Conservation (phyloP, 1,140 invertebrate species). For the Manduca sexta region DNA sequence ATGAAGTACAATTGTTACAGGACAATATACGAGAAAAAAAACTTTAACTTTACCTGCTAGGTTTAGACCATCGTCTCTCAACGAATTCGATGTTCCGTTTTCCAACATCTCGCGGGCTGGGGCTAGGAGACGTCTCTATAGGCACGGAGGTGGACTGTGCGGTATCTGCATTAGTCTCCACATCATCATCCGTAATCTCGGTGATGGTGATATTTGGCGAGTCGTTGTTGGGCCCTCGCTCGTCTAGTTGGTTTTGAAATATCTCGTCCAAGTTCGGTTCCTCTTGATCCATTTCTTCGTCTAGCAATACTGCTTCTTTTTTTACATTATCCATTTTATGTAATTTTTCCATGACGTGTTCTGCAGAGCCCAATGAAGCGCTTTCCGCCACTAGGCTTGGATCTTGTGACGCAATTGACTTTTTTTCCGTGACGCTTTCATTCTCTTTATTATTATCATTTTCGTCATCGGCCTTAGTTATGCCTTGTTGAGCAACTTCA, state of each 20-base stretch:
- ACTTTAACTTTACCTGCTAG: conserved; percentile 51
- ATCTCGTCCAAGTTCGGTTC: conserved; percentile 61
- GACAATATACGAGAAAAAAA: conserved; percentile 19
- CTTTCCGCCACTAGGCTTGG: conserved; percentile 61
- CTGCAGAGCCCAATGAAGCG: conserved; percentile 55
- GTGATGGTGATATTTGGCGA: conserved; percentile 69
- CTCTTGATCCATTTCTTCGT: conserved; percentile 53
- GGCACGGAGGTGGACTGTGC: conserved; percentile 36
- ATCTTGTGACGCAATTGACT: conserved; percentile 57
- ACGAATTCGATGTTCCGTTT: conserved; percentile 33
- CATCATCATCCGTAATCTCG: conserved; percentile 62
- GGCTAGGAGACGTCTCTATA: conserved; percentile 52
- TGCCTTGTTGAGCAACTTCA: conserved; percentile 22
- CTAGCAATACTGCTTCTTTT: conserved; percentile 45
- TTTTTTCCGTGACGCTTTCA: conserved; percentile 50
- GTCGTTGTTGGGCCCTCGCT: conserved; percentile 40
- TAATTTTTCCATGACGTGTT: conserved; percentile 62
- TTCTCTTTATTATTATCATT: conserved; percentile 39
- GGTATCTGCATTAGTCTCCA: conserved; percentile 30
- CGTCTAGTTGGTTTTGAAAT: conserved; percentile 54
- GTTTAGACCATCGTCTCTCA: conserved; percentile 60
- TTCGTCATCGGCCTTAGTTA: conserved; percentile 18
- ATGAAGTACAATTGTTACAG: conserved; percentile 20
- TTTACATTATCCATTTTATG: conserved; percentile 44
- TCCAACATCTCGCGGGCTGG: conserved; percentile 39